A percentile compares a stretch with the other conserved stretches of the same genome.
Conservation (phyloP, 2,797 vertebrate genomes). For the Masticophis lateralis region DNA sequence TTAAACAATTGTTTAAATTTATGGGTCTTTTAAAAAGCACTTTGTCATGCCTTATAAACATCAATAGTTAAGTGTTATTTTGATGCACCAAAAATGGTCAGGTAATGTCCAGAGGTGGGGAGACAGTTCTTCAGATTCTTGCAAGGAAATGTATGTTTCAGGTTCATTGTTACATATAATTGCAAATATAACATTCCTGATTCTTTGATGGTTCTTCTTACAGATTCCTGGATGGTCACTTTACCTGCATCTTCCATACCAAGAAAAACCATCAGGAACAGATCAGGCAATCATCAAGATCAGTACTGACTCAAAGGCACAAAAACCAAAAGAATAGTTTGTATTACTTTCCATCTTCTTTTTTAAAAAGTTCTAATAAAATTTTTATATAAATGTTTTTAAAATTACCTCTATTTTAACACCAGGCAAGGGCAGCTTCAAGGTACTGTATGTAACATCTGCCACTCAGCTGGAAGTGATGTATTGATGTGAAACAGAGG, state of each 20-base stretch:
- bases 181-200: not conserved
- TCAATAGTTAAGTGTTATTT: not conserved
- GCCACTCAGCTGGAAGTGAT: not conserved
- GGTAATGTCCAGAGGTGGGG: not conserved
- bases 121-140: not conserved
- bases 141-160: not conserved
- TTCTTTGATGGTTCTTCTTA: not conserved
- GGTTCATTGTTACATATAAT: not conserved
- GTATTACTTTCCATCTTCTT: not conserved
- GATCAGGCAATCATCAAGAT: not conserved
- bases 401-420: not conserved
- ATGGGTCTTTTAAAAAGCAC: not conserved
- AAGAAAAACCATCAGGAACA: not conserved
- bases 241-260: not conserved
- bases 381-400: not conserved
- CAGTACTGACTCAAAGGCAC: not conserved
- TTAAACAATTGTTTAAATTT: not conserved
- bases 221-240: not conserved
- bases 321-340: not conserved
- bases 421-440: not conserved
- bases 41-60: not conserved
- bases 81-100: not conserved
- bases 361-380: not conserved
- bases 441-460: not conserved
- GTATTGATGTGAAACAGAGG: not conserved